Percentiles rank a stretch among this genome's conserved stretches.
Conservation (phyloP, 2,797 vertebrate species). For the Anomalospiza imberbis region DNA sequence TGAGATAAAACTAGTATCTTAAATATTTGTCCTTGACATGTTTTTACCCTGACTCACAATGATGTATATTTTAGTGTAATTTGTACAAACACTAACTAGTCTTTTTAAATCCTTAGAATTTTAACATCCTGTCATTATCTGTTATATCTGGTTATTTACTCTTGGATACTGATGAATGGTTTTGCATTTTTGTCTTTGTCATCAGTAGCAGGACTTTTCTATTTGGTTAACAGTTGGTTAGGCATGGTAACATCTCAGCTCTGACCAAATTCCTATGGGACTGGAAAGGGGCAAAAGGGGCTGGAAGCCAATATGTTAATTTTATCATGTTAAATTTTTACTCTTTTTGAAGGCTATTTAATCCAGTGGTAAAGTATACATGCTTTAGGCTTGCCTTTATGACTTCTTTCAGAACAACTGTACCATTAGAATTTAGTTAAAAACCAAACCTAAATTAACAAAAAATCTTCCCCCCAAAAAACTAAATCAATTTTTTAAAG, state of each 20-base stretch:
- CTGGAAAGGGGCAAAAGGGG: neutral
- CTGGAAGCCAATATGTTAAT: neutral
- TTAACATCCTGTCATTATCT: neutral
- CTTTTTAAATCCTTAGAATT: neutral
- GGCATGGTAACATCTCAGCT: neutral
- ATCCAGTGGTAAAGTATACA: neutral
- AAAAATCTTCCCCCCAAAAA: rapidly evolving
- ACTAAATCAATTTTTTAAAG: rapidly evolving
- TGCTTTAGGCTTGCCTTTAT: neutral
- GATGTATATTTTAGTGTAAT: neutral
- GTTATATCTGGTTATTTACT: neutral
- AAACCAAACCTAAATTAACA: neutral
- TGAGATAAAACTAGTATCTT: neutral
- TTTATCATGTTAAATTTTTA: neutral
- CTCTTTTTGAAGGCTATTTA: neutral
- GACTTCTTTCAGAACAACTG: neutral
- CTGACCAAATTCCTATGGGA: neutral
- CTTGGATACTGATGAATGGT: neutral
- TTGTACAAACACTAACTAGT: neutral
- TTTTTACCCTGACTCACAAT: neutral
- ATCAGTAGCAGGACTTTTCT: neutral
- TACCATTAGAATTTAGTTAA: neutral
- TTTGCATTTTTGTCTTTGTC: neutral
- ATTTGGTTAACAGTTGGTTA: neutral
- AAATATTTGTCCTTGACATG: neutral